Conservation (phyloP, 2,113 vertebrate genomes). For the Lepus timidus region DNA sequence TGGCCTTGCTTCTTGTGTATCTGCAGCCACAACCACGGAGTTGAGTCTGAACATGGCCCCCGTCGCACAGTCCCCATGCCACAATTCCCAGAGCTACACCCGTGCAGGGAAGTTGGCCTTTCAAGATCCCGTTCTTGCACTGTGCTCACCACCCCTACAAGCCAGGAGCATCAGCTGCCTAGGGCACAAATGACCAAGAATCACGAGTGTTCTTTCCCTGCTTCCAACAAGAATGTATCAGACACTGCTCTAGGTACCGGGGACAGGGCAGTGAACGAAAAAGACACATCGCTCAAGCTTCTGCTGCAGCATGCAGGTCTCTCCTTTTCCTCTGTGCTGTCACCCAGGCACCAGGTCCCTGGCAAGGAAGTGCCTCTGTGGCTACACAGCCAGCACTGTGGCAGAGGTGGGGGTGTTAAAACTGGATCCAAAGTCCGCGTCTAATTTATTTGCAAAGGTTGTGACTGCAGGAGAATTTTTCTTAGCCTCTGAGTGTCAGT, state of each 20-base stretch:
- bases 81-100: background rate
- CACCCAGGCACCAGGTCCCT: background rate
- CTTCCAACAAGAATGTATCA: background rate
- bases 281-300: background rate
- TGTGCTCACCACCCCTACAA: background rate
- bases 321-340: background rate
- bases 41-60: background rate
- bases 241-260: background rate
- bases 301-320: background rate
- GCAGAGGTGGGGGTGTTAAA: background rate
- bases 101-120: background rate
- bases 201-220: background rate
- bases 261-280: background rate
- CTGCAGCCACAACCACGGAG: background rate
- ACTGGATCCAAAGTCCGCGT: background rate
- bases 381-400: background rate
- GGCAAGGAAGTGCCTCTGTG: background rate
- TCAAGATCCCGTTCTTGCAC: background rate
- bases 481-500: background rate
- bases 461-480: background rate
- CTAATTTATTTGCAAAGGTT: background rate
- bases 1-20: background rate
- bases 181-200: background rate
- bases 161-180: background rate
- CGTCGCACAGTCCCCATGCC: background rate